phyloP scores from a whole-genome alignment of 2,113 vertebrate species.

The Sarotherodon lohbergeri region DNA sequence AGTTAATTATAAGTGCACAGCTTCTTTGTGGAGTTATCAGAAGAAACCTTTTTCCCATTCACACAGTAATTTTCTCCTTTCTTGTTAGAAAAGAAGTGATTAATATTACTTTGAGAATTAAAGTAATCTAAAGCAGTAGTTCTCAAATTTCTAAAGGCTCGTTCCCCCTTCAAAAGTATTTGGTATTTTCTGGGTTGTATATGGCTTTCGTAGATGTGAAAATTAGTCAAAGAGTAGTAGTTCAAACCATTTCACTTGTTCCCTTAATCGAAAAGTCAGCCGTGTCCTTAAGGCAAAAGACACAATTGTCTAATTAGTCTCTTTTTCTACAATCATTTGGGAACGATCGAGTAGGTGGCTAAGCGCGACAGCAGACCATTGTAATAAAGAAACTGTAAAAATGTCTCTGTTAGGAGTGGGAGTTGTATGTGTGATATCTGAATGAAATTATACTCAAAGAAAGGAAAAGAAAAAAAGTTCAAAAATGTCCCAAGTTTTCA shows the following conservation, averaged over 20 bases:
- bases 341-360: neutral
- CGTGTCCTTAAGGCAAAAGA: neutral
- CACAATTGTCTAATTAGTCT: neutral
- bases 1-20: neutral
- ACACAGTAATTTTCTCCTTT: neutral
- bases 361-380: neutral
- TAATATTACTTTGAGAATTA: neutral
- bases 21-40: neutral
- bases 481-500: conserved; percentile 36
- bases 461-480: neutral
- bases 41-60: neutral
- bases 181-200: neutral
- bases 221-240: neutral
- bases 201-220: neutral
- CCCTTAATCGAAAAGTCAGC: neutral
- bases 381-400: neutral
- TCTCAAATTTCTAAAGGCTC: neutral
- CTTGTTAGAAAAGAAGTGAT: neutral
- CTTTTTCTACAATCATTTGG: neutral
- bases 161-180: neutral
- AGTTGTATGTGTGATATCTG: conserved; percentile 2
- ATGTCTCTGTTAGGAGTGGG: neutral
- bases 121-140: neutral
- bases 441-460: conserved; percentile 7
- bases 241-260: neutral